A percentile compares a stretch with the other conserved stretches of the same genome.
Conservation (phyloP, 2,113 vertebrate genomes). For the Trogon melanurus region DNA sequence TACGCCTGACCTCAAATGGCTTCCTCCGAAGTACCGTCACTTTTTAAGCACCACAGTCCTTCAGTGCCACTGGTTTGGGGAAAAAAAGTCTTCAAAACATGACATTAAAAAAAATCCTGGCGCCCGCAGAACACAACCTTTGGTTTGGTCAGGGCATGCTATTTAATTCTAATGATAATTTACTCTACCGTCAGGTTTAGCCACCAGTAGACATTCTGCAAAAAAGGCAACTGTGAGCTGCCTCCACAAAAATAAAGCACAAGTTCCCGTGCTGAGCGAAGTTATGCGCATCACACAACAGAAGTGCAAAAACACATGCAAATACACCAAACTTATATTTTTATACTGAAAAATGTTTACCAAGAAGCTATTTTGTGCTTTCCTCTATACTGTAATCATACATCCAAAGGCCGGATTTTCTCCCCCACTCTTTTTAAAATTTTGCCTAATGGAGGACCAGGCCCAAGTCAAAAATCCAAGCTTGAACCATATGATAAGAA, state of each 20-base stretch:
- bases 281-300: not conserved
- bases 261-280: not conserved
- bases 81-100: not conserved
- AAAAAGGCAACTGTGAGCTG: not conserved
- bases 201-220: not conserved
- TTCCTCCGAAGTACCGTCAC: not conserved
- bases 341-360: not conserved
- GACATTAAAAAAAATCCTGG: not conserved
- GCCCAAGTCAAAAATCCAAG: not conserved
- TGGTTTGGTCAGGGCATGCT: not conserved
- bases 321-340: not conserved
- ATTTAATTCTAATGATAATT: not conserved
- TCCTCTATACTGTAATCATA: not conserved
- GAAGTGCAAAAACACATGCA: not conserved
- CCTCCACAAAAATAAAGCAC: not conserved
- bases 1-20: rapidly evolving
- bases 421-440: not conserved
- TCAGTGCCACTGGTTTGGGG: not conserved
- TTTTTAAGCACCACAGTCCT: not conserved
- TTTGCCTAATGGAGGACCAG: not conserved
- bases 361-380: not conserved
- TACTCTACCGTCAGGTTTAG: not conserved
- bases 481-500: not conserved
- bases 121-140: not conserved
- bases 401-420: not conserved